Percentiles rank a stretch among this genome's conserved stretches.
Conservation (phyloP, 2,797 vertebrate genomes). For the Erpetoichthys calabaricus region DNA sequence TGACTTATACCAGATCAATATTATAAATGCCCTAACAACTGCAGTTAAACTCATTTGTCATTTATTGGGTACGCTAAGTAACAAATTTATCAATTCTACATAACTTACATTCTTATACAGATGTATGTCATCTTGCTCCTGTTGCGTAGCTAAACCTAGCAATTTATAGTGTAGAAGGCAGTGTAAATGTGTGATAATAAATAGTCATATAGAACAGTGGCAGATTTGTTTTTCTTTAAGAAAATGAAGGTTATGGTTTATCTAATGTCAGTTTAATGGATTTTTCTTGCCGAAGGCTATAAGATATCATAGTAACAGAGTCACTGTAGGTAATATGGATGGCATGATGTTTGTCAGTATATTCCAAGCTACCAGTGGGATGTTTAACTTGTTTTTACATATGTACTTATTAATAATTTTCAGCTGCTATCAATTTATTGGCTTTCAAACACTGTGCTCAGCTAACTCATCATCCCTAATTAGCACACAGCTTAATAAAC, state of each 20-base stretch:
- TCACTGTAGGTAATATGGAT: slow-evolving; percentile 27
- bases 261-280: slow-evolving; percentile 8
- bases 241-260: slow-evolving; percentile 26
- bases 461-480: no score
- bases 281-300: slow-evolving; percentile 30
- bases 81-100: slow-evolving; percentile 56
- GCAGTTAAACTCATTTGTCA: slow-evolving; percentile 73
- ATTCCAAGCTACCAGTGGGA: slow-evolving; percentile 8
- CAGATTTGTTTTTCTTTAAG: slow-evolving; percentile 33
- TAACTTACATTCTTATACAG: slow-evolving; percentile 31
- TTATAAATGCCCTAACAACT: slow-evolving; percentile 62
- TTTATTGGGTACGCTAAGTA: slow-evolving; percentile 67
- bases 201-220: slow-evolving; percentile 20
- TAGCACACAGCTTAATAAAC: no score
- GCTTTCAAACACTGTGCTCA: no score
- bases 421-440: no score
- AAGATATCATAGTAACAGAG: slow-evolving; percentile 30
- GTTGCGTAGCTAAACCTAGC: slow-evolving; percentile 10
- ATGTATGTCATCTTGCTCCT: slow-evolving; percentile 37
- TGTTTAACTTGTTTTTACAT: no score
- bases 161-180: slow-evolving; percentile 13
- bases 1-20: slow-evolving; percentile 72
- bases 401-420: no score
- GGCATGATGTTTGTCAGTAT: slow-evolving; percentile 39
- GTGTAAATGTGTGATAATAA: slow-evolving; percentile 20